Conservation (phyloP, 1,140 invertebrate species). For the Drosophila sturtevanti region DNA sequence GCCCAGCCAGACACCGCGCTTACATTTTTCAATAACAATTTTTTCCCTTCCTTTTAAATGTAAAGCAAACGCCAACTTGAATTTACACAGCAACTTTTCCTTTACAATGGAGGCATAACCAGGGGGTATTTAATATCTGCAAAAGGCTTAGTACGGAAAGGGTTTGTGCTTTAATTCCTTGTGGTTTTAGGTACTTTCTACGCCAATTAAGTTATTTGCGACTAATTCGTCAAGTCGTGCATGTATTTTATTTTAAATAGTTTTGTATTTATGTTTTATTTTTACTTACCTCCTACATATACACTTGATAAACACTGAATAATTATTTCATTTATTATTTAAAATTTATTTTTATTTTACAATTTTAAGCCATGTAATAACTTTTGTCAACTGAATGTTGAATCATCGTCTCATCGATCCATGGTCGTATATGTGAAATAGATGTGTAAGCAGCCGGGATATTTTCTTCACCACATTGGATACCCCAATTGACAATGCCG, state of each 20-base stretch:
- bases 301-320: too few relatives aligned
- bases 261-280: too few relatives aligned
- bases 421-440: slow-evolving; percentile 83
- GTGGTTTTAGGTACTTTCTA: too few relatives aligned
- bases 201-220: too few relatives aligned
- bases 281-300: too few relatives aligned
- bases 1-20: background rate
- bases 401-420: slow-evolving; percentile 24
- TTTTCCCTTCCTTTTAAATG: slow-evolving; percentile 35
- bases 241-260: too few relatives aligned
- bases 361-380: background rate
- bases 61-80: slow-evolving; percentile 17
- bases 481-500: slow-evolving; percentile 88
- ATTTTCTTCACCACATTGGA: slow-evolving; percentile 84
- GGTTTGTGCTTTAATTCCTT: too few relatives aligned
- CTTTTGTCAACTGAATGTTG: slow-evolving; percentile 67
- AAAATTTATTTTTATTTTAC: background rate
- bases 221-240: too few relatives aligned
- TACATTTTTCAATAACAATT: slow-evolving; percentile 16
- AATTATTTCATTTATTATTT: too few relatives aligned
- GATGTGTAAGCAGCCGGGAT: slow-evolving; percentile 91
- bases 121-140: slow-evolving; percentile 2
- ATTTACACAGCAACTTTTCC: background rate
- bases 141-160: too few relatives aligned
- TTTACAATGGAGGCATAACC: background rate